Evolutionary conservation across 2,888 invertebrate genomes (phyloP).

Genomic region (Athalia circularis): DNA sequence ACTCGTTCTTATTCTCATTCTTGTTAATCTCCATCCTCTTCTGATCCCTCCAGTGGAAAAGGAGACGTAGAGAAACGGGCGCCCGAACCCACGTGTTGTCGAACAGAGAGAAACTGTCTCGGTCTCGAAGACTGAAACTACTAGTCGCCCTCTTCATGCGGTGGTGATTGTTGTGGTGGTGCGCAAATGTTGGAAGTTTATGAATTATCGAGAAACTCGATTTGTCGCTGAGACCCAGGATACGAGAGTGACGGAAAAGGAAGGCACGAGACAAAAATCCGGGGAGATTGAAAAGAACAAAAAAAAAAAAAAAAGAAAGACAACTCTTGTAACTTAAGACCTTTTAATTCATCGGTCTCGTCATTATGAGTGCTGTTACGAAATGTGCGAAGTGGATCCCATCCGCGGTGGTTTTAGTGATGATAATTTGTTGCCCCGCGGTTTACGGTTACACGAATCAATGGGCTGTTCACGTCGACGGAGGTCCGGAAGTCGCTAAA

Average conservation of each 20-base stretch:
- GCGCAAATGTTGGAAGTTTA: too few species aligned
- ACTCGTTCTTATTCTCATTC: too few species aligned
- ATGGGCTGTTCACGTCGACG: constrained; percentile 79
- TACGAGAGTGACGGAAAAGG: too few species aligned
- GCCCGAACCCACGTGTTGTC: constrained; percentile 2
- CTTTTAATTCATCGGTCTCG: background rate
- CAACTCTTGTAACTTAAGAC: background rate
- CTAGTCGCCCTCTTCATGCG: too few species aligned
- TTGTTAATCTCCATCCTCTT: background rate
- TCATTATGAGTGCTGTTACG: constrained; percentile 31
- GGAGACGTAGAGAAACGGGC: background rate
- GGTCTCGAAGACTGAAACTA: too few species aligned
- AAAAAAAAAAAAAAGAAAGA: too few species aligned
- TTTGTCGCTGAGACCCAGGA: too few species aligned
- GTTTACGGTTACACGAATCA: constrained; percentile 75
- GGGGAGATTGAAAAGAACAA: too few species aligned
- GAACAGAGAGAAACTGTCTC: too few species aligned
- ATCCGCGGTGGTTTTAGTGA: constrained; percentile 6
- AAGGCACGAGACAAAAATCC: background rate
- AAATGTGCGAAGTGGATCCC: constrained; percentile 32
- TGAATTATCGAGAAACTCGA: too few species aligned
- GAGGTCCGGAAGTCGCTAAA: constrained; percentile 75
- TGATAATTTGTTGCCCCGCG: background rate
- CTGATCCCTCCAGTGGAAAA: background rate
- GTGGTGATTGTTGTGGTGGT: too few species aligned